phyloP scores from a whole-genome alignment of 2,797 vertebrate genomes.

The Chlorospingus flavigularis region DNA sequence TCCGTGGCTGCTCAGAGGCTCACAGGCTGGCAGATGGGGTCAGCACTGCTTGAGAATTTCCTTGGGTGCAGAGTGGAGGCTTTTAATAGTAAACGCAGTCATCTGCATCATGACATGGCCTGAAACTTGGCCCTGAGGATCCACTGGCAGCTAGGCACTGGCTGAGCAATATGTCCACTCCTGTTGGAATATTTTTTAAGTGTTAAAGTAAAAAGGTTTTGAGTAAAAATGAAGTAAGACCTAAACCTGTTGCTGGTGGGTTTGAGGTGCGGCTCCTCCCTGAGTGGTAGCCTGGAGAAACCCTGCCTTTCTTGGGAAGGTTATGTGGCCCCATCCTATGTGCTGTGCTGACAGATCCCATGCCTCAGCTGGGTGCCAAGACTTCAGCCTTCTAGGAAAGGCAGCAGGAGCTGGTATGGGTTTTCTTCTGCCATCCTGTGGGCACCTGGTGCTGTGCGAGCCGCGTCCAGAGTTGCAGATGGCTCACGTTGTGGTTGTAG shows the following conservation, averaged over 20 bases:
- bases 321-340: accelerated
- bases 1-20: neutral
- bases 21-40: neutral
- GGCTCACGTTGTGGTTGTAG: accelerated
- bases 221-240: neutral
- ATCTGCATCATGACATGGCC: neutral
- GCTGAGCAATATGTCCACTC: accelerated
- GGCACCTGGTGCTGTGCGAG: neutral
- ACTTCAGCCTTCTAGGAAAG: neutral
- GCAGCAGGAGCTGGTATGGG: accelerated
- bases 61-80: neutral
- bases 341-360: neutral
- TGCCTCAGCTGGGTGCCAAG: neutral
- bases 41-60: neutral
- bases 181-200: neutral
- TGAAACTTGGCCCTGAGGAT: neutral
- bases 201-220: neutral
- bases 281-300: neutral
- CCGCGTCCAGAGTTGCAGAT: accelerated
- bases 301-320: neutral
- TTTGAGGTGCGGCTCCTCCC: neutral
- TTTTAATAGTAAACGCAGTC: neutral
- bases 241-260: neutral
- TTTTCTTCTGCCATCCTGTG: neutral
- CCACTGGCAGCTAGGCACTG: neutral